Evolutionary conservation across 37 sponge, comb jelly and placozoan species (phyloP).

Genomic region (Amphimedon queenslandica): DNA sequence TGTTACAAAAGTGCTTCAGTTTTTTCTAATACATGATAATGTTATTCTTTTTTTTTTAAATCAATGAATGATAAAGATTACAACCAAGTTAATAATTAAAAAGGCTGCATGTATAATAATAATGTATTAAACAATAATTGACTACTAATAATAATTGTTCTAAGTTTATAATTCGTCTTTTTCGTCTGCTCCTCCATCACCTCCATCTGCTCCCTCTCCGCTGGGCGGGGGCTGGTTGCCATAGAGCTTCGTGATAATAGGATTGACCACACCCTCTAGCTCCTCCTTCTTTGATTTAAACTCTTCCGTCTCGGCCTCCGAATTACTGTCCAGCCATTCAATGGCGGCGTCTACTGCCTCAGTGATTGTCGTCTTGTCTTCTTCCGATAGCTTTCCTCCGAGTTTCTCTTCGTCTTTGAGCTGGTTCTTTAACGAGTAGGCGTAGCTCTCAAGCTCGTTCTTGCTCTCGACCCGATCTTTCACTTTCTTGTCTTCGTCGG

Average conservation of each 20-base stretch:
- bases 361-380: conserved; percentile 80
- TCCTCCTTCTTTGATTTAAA: conserved; percentile 89
- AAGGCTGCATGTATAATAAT: too few species aligned
- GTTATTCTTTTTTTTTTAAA: too few species aligned
- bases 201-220: conserved; percentile 10
- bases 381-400: conserved; percentile 89
- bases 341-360: conserved; percentile 81
- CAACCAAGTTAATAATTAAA: too few species aligned
- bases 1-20: too few species aligned
- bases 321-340: conserved; percentile 84
- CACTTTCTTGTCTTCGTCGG: conserved; percentile 96
- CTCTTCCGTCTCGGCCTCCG: conserved; percentile 81
- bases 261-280: conserved; percentile 89
- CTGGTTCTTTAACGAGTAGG: conserved; percentile 94
- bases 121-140: too few species aligned
- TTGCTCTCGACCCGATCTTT: conserved; percentile 85
- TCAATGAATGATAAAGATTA: too few species aligned
- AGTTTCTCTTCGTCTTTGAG: conserved; percentile 89
- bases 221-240: conserved; percentile 40
- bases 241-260: conserved; percentile 93
- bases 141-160: neutral
- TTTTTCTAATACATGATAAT: too few species aligned
- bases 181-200: conserved; percentile 20
- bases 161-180: conserved; percentile 62
- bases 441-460: conserved; percentile 91